phyloP scores from a whole-genome alignment of 2,113 vertebrate species.

The Apus apus region DNA sequence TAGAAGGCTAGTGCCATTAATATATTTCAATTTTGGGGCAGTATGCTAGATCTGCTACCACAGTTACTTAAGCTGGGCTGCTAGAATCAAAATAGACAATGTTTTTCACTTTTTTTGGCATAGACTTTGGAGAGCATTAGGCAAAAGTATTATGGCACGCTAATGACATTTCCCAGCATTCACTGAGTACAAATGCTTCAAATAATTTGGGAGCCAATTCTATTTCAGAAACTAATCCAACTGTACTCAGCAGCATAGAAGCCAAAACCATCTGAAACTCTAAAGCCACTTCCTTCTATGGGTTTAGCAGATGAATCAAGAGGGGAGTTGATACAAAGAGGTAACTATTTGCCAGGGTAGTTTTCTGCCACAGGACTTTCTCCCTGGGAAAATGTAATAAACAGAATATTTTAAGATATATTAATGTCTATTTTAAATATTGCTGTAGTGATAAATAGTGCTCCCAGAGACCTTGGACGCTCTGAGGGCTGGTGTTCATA shows the following conservation, averaged over 20 bases:
- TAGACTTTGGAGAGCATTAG: slow-evolving; percentile 56
- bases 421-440: neutral
- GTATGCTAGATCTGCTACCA: neutral
- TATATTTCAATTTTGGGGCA: neutral
- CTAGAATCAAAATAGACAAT: slow-evolving; percentile 12
- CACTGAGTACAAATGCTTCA: slow-evolving; percentile 44
- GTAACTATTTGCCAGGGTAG: slow-evolving; percentile 31
- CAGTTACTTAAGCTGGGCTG: neutral
- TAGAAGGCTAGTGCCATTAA: neutral
- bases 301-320: slow-evolving; percentile 68
- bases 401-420: neutral
- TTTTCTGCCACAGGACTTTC: neutral
- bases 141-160: slow-evolving; percentile 51
- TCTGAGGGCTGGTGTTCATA: neutral
- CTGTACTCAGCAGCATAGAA: slow-evolving; percentile 32
- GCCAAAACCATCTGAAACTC: slow-evolving; percentile 49
- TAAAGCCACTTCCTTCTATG: slow-evolving; percentile 68
- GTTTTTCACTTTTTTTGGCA: slow-evolving; percentile 46
- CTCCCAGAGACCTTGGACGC: neutral
- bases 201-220: slow-evolving; percentile 66
- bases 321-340: slow-evolving; percentile 30
- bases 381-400: neutral
- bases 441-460: neutral
- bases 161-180: slow-evolving; percentile 67
- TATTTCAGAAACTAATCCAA: slow-evolving; percentile 70